Evolutionary conservation across 1,140 invertebrate species (phyloP), one percentile per base, ranked within the genome.

Genomic region (Neodiprion pinetum): DNA sequence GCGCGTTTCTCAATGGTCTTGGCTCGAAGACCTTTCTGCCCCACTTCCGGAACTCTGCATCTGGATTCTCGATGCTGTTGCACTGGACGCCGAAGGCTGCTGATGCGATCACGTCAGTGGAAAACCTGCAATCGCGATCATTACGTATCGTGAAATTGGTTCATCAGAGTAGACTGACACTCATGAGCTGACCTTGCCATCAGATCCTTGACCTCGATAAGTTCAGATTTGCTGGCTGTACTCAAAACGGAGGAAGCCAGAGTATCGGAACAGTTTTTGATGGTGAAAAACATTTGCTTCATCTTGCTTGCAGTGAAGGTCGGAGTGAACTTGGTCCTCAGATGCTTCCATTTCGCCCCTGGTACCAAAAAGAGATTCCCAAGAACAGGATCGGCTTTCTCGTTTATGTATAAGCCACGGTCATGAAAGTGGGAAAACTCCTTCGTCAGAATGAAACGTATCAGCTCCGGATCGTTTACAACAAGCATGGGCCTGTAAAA

Each of bases 231-330:
- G 5, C 21, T 23, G 11, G 23, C 23, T 23, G 7, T 23, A 14
- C 21, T 21, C 5, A 7, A 11, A 11, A 69, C 21, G 40, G 11
- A 69, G 11, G 84, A 82, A 11, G 84, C 83, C 11, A 90, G 84
- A 1, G 82, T 83, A 72, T 80, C 80, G 2, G 84, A 83, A 28
- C 84, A 83, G 40, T 85, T 78, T 67, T 87, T 81, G 14, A 90
- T 79, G 5, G 88, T 84, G 2, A 86, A 84, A 21, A 88, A 88
- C 89, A 91, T 90, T 17, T 85, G 83, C 80, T 90, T 92, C 76
- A 93, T 86, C 81, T 92, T 92, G 0, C 87, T 89, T 75, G 88
- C 80, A 48, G 91, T 91, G 76, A 93, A 92, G 9, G 91, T 88
- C 40, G 91, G 90, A 7, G 90, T 88, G 1, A 93, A 80, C 67